Evolutionary conservation across 2,797 vertebrate species (phyloP), one percentile per base, ranked within the genome.

Genomic region (Rhinoraja longicauda): DNA sequence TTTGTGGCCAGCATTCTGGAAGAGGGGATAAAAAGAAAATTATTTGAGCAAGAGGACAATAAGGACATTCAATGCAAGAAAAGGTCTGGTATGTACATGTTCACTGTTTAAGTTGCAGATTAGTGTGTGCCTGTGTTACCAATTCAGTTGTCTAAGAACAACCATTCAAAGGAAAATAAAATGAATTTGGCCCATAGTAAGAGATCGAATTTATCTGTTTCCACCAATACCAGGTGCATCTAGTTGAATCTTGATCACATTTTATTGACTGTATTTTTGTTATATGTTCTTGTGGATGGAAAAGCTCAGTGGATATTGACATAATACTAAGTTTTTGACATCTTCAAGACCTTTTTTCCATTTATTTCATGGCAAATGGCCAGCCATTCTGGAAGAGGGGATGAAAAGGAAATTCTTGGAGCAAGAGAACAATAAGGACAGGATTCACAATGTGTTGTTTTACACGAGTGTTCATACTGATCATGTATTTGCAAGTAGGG

Each of bases 81-180:
- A 19, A 26, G 57, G n/a, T 24, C n/a, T 9, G 79, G 79, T 39
- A 84, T 62, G 62, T 36, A 81, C 0, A 19, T 13, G 2, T 62
- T 90, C 45, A 36, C 53, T 6, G 70, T 4, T 59, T 0, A 73
- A 17, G 24, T 26, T 79, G 32, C 4, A 64, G 62, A 39, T 32
- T 75, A 26, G 36, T 5, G 7, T 77, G 15, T 67, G 94, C 77
- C 90, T 73, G 6, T 26, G 64, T 7, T 94, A 95, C 94, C 84
- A 57, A 13, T 84, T 26, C 10, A 59, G 10, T 29, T 29, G 45
- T 84, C 21, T 59, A 29, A 57, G 53, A 84, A 57, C 29, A 84
- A 84, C 45, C 1, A 26, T 57, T 84, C 57, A 57, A 45, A 59
- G 53, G 62, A 45, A 59, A 84, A n/a, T n/a, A n/a, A n/a, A n/a